These are phyloP conservation scores for Campylomormyrus numenius DNA, from an alignment of 2,113 vertebrate species.

Conservation along the genomic window DNA sequence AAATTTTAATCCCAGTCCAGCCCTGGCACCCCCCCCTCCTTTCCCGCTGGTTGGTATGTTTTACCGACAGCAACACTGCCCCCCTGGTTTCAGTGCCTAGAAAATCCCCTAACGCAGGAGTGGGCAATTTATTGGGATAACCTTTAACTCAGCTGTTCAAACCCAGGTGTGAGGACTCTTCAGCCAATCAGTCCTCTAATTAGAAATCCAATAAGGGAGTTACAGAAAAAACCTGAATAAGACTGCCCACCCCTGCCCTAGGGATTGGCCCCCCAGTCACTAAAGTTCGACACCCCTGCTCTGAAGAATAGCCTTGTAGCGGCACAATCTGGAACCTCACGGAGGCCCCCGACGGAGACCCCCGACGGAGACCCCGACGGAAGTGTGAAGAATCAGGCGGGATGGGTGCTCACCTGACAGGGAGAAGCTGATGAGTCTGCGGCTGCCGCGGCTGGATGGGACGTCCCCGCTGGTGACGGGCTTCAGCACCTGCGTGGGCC, in stretches of 20 bases:
- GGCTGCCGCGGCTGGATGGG: constrained; percentile 70
- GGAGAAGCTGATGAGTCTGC: constrained; percentile 90
- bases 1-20: too few relatives aligned
- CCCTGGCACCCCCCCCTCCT: too few relatives aligned
- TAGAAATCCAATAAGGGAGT: not conserved
- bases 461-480: constrained; percentile 76
- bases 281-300: not conserved
- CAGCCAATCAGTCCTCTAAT: not conserved
- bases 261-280: not conserved
- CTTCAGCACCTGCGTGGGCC: constrained; percentile 75
- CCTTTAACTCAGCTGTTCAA: not conserved
- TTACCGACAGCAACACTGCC: too few relatives aligned
- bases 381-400: not conserved
- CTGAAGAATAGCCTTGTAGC: not conserved
- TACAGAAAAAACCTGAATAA: not conserved
- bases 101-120: not conserved
- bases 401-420: constrained; percentile 71
- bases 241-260: not conserved
- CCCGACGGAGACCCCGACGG: not conserved
- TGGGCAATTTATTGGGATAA: not conserved
- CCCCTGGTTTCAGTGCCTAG: not conserved
- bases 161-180: not conserved
- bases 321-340: not conserved
- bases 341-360: not conserved
- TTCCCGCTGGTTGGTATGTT: too few relatives aligned